Percentiles rank a stretch among this genome's conserved stretches.
phyloP scores from a whole-genome alignment of 2,888 invertebrate species.

The Crossocerus cetratus region DNA sequence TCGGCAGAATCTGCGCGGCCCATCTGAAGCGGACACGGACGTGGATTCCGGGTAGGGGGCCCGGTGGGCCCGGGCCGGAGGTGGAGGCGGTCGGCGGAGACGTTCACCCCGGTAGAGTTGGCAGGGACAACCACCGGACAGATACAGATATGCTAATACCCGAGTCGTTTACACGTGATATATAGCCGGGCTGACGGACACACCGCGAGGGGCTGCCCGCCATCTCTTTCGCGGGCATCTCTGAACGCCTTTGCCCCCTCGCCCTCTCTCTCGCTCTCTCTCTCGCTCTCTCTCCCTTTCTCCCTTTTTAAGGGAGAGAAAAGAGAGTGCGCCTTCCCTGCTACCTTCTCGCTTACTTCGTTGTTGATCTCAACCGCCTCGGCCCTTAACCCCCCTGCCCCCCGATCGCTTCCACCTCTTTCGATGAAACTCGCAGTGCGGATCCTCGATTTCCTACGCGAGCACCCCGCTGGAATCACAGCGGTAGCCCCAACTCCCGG shows the following conservation, averaged over 20 bases:
- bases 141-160: slow-evolving; percentile 72
- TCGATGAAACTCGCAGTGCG: slow-evolving; percentile 30
- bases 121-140: slow-evolving; percentile 67
- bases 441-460: slow-evolving; percentile 6
- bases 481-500: slow-evolving; percentile 34
- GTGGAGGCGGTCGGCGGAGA: slow-evolving; percentile 54
- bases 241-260: slow-evolving; percentile 36
- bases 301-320: no score
- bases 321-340: no score
- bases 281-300: neutral
- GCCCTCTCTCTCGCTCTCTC: slow-evolving; percentile 12
- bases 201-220: slow-evolving; percentile 57
- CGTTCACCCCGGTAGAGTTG: slow-evolving; percentile 65
- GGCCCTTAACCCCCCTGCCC: neutral
- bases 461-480: slow-evolving; percentile 48
- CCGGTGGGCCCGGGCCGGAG: slow-evolving; percentile 27
- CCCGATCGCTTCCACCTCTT: slow-evolving; percentile 18
- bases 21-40: slow-evolving; percentile 51
- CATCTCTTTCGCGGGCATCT: slow-evolving; percentile 55
- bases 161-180: slow-evolving; percentile 72
- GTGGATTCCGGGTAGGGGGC: slow-evolving; percentile 38
- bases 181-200: slow-evolving; percentile 70
- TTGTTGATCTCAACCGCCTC: neutral
- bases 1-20: slow-evolving; percentile 57
- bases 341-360: neutral